Base-by-base conservation (phyloP, 2,797 vertebrate species). In the Sebastes kiyomatsui region DNA sequence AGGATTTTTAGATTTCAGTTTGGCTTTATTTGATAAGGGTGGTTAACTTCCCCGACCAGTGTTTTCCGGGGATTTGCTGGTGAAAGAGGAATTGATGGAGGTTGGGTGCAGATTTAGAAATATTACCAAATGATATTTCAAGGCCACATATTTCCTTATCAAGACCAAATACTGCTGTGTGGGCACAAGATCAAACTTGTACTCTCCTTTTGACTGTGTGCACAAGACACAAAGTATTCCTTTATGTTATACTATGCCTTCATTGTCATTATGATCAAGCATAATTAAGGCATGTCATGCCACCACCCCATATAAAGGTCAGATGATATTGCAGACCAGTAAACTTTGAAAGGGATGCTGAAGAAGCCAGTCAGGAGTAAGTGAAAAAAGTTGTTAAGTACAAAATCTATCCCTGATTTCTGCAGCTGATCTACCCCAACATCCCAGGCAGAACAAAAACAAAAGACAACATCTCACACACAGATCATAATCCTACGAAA, bases 1-100 rank as follows among this genome's bases (percentile, higher is more conserved):
- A 72, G 68, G 64, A 76, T 49, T 62, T 72, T 67, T 64, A 72
- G 42, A 71, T 55, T 72, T 52, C 49, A 35, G 22, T 59, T n/a
- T 49, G 60, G 27, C 68, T 58, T 49, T 33, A 66, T 72, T 79
- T 52, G 65, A 79, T 32, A 23, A 33, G 6, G n/a, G 3, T 18
- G 49, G 64, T 56, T 33, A 32, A 56, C 49, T 20, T 84, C 22
- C 35, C 30, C 32, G 32, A 30, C 32, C 7, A 13, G 35, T 64
- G 23, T 59, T 80, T 72, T 72, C n/a, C 9, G 7, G 42, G 14
- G 23, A 62, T 76, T 38, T 72, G 42, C 52, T 54, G n/a, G 28
- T 42, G 1, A n/a, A 32, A 7, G 13, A 77, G 10, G 30, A 32
- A 38, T 25, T 11, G 42, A 10, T 3, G 23, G 60, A 70, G 28